Evolutionary conservation across 1,140 invertebrate genomes (phyloP).

Genomic region (Agrypnia vestita): DNA sequence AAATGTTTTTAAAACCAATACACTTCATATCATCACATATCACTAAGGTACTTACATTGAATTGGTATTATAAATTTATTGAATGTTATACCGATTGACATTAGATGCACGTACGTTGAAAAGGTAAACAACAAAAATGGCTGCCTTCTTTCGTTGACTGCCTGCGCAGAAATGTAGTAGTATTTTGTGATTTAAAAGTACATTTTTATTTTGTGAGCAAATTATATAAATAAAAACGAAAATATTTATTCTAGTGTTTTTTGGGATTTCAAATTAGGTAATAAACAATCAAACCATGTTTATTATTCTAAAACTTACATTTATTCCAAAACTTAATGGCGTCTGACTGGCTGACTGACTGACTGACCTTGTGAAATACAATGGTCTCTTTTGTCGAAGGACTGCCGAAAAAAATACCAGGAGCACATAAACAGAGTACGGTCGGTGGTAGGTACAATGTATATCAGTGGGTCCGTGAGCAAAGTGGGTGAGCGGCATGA

Average conservation of each 20-base stretch:
- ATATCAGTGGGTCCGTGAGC: slow-evolving; percentile 39
- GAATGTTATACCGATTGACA: slow-evolving; percentile 30
- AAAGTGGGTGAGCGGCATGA: slow-evolving; percentile 56
- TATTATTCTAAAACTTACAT: background rate
- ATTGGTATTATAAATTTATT: no score
- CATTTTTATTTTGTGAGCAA: no score
- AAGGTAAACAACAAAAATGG: slow-evolving; percentile 40
- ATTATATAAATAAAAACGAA: no score
- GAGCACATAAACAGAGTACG: slow-evolving; percentile 22
- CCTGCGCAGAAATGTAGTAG: no score
- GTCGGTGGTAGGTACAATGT: background rate
- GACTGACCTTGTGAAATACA: slow-evolving; percentile 36
- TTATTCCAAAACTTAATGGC: background rate
- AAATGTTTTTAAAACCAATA: no score
- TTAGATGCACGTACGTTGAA: slow-evolving; percentile 33
- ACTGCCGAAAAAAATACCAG: slow-evolving; percentile 39
- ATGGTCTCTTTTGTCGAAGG: slow-evolving; percentile 44
- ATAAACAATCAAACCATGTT: background rate
- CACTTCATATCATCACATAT: no score
- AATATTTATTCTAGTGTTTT: no score
- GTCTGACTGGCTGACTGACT: slow-evolving; percentile 26
- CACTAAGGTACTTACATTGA: no score
- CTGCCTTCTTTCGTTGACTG: background rate
- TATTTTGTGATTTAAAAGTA: no score
- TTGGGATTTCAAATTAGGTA: no score